Evolutionary conservation across 2,888 invertebrate genomes (phyloP).

Genomic region (Acleris emargana): DNA sequence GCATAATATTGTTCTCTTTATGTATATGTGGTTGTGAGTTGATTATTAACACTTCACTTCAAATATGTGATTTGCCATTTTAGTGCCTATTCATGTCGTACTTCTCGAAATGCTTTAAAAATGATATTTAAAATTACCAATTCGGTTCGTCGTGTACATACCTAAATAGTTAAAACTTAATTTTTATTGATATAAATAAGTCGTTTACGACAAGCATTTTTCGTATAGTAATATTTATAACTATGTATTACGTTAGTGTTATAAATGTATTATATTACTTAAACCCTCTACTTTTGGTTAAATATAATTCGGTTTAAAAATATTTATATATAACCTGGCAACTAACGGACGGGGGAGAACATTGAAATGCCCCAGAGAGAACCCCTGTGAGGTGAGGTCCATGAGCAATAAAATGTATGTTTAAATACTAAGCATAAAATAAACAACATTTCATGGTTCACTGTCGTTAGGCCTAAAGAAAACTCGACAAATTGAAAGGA

Average conservation of each 20-base stretch:
- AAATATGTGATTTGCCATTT: constrained; percentile 76
- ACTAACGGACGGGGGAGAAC: no score
- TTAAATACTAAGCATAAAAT: no score
- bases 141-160: constrained; percentile 34
- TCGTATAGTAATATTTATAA: constrained; percentile 24
- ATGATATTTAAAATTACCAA: constrained; percentile 34
- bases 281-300: no score
- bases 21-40: constrained; percentile 76
- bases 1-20: constrained; percentile 50
- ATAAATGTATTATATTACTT: not conserved
- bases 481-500: no score
- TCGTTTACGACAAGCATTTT: constrained; percentile 33
- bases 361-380: no score
- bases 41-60: constrained; percentile 63
- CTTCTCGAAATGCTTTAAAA: constrained; percentile 60
- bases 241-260: constrained; percentile 5
- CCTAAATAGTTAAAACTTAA: constrained; percentile 26
- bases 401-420: no score
- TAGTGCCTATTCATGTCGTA: constrained; percentile 74
- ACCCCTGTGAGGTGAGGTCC: no score
- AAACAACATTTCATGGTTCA: no score
- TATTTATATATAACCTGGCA: no score
- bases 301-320: no score
- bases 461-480: no score
- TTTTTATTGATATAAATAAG: constrained; percentile 20